Base-by-base conservation (phyloP, 2,888 invertebrate species). In the Sphaerophoria rueppellii region DNA sequence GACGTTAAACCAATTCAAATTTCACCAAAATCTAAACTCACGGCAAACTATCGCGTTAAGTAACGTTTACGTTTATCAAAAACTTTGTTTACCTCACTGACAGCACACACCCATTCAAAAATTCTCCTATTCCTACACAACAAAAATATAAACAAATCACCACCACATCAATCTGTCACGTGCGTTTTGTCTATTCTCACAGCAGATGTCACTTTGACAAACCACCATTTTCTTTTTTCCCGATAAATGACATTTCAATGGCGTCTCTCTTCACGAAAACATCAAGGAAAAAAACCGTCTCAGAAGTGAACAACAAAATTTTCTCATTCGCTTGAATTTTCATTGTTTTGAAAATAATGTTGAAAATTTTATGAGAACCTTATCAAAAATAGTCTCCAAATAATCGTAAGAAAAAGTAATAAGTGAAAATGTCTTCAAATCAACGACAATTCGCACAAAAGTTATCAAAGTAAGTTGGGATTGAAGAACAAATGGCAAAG, bases 361-460 rank as follows among this genome's bases (percentile, higher is more conserved):
- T 72, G 50, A 73, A 85, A 81, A 77, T 73, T 73, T 81, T 58
- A 65, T 72, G 52, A 69, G 72, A 72, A 69, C 50, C 54, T 43
- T 4, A n/a, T 6, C 34, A 9, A 52, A 34, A 70, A 58, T 14
- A 48, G 46, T 14, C 4, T 40, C 43, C 40, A 40, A 4, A 24
- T 4, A 67, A 54, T 54, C 40, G 1, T 24, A 43, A 43, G 9
- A 72, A 11, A n/a, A 52, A 75, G 54, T 24, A 2, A n/a, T n/a
- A 34, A 52, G 16, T 43, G 76, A 70, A 90, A 88, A 95, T 95
- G 95, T 93, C 94, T 78, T 93, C 93, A 58, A 93, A 93, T 55
- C 95, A 95, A 90, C 93, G 95, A 89, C 94, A 95, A 88, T 95
- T 95, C 92, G 95, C 95, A 87, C 95, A 95, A 89, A 95, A 95